phyloP scores from a whole-genome alignment of 2,797 vertebrate genomes.

The Gobio occitaniae region DNA sequence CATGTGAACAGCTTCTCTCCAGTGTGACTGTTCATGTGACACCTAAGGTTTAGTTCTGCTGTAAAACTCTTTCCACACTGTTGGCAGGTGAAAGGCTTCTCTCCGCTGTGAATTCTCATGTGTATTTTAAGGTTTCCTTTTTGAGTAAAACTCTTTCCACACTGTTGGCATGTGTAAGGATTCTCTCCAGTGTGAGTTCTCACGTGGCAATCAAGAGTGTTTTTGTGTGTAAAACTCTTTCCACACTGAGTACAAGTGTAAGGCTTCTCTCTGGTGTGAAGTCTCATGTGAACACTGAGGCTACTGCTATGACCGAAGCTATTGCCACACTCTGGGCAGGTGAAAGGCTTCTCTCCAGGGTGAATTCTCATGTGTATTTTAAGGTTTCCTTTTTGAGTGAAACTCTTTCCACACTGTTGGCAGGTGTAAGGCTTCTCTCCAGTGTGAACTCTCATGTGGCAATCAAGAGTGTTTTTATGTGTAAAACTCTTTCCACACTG shows the following conservation, averaged over 20 bases:
- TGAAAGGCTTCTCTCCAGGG: background rate
- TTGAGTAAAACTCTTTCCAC: no score
- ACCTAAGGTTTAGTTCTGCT: background rate
- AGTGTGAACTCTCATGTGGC: no score
- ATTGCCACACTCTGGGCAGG: background rate
- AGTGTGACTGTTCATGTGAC: background rate
- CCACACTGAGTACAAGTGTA: accelerated
- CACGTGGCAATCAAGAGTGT: background rate
- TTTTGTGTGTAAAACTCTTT: background rate
- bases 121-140: background rate
- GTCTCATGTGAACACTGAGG: background rate
- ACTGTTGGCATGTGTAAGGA: no score
- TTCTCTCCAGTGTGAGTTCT: background rate
- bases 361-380: background rate
- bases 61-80: background rate
- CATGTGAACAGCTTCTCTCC: background rate
- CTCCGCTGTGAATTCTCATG: background rate
- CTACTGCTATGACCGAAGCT: no score
- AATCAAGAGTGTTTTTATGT: no score
- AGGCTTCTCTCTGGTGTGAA: background rate
- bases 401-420: no score
- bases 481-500: background rate
- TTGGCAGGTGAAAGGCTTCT: background rate
- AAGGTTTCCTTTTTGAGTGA: no score
- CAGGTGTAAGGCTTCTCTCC: no score